phyloP scores from a whole-genome alignment of 1,140 invertebrate species.

The Cyrtorhinus lividipennis region DNA sequence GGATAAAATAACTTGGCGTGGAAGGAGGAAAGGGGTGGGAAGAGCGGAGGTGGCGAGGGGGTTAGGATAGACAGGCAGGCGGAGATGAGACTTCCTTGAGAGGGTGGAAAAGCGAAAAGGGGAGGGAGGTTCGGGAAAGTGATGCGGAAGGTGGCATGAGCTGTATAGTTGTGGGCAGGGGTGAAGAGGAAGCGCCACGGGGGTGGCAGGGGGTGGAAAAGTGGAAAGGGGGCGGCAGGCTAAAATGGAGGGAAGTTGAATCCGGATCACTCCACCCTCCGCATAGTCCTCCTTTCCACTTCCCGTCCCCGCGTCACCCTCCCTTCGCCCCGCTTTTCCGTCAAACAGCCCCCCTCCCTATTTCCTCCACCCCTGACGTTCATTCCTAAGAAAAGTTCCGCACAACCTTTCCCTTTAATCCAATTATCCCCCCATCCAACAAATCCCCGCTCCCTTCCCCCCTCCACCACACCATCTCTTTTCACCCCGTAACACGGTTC shows the following conservation, averaged over 20 bases:
- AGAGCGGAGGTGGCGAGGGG: not conserved
- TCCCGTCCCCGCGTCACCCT: not conserved
- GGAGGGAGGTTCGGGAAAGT: not conserved
- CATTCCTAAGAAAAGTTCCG: conserved; percentile 2
- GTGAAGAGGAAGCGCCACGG: not conserved
- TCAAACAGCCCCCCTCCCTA: not conserved
- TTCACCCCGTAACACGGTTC: no score
- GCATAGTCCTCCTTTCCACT: not conserved
- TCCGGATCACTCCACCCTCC: conserved; percentile 4
- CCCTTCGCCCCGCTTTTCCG: not conserved
- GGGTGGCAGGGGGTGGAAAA: not conserved
- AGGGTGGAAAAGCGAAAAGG: not conserved
- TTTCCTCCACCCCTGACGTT: not conserved
- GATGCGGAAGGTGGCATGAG: not conserved
- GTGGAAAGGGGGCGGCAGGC: not conserved
- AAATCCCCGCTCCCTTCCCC: not conserved
- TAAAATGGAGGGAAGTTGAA: conserved; percentile 5
- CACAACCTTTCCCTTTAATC: conserved; percentile 11
- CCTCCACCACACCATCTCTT: not conserved
- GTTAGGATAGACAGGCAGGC: conserved; percentile 13
- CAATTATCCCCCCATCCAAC: conserved; percentile 11
- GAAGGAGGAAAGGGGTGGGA: conserved; percentile 1
- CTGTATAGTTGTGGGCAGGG: not conserved
- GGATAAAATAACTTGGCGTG: conserved; percentile 14
- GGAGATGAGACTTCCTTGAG: conserved; percentile 15